phyloP scores from a whole-genome alignment of 2,113 vertebrate genomes.

The Microcebus ravelobensis region DNA sequence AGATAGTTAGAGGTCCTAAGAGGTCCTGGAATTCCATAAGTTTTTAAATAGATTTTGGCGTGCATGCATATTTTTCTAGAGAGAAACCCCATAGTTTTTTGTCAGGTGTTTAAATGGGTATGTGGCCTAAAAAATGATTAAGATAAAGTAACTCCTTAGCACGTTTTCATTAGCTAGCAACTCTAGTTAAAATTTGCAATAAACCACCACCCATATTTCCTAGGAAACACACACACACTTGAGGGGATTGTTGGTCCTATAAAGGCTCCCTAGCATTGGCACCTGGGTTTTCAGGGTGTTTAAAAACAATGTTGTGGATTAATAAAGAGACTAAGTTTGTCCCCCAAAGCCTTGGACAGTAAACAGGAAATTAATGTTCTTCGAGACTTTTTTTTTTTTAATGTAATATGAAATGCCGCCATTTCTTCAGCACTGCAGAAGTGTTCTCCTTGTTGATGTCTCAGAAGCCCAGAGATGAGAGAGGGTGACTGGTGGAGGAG shows the following conservation, averaged over 20 bases:
- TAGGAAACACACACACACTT: neutral
- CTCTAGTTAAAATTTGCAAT: neutral
- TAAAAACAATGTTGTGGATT: neutral
- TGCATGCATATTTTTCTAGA: neutral
- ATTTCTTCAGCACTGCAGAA: neutral
- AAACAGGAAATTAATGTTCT: neutral
- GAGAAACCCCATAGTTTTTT: neutral
- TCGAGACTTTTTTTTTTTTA: neutral
- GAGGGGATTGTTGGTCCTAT: neutral
- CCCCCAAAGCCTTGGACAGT: neutral
- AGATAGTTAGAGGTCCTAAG: neutral
- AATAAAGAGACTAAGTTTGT: neutral
- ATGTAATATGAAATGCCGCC: neutral
- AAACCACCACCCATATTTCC: neutral
- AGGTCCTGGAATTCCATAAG: neutral
- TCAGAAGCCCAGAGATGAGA: neutral
- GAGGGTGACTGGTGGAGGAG: neutral
- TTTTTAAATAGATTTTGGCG: neutral
- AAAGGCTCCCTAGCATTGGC: neutral
- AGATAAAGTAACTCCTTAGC: neutral
- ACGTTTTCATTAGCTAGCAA: neutral
- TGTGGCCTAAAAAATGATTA: neutral
- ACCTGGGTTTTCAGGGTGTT: neutral
- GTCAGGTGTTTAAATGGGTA: neutral
- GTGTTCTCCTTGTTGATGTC: neutral